These are phyloP conservation scores for Lipophrys pholis DNA, from an alignment of 2,113 vertebrate species.

Conservation along the genomic window DNA sequence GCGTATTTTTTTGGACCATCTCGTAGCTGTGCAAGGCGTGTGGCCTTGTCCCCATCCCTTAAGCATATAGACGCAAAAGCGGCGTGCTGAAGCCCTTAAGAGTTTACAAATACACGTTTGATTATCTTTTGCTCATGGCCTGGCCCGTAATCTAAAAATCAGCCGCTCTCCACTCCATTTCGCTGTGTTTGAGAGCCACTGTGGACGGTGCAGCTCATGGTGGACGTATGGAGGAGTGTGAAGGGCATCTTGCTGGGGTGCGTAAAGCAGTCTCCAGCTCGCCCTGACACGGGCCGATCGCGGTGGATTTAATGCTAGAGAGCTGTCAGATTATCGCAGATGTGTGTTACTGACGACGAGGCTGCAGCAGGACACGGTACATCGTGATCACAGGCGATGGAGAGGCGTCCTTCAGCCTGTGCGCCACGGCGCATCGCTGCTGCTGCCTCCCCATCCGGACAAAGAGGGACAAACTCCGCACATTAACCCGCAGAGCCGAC, in stretches of 20 bases:
- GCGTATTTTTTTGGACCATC: conserved; percentile 5
- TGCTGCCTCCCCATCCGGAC: conserved; percentile 42
- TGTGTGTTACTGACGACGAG: conserved; percentile 25
- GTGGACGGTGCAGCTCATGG: conserved; percentile 18
- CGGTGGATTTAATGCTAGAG: background rate
- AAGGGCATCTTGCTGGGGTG: conserved; percentile 60
- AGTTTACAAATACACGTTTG: background rate
- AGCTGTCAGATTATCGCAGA: background rate
- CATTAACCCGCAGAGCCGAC: background rate
- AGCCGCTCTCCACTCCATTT: background rate
- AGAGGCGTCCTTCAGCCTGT: conserved; percentile 77
- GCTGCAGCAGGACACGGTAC: conserved; percentile 52
- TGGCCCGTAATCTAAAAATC: no score
- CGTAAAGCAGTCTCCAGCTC: background rate
- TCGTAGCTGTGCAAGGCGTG: conserved; percentile 11
- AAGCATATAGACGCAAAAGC: conserved; percentile 10
- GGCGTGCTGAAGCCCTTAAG: background rate
- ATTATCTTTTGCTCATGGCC: no score
- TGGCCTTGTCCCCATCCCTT: conserved; percentile 56
- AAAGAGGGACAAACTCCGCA: conserved; percentile 12
- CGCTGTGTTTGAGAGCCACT: background rate
- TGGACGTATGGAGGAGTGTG: conserved; percentile 33
- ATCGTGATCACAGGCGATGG: conserved; percentile 68
- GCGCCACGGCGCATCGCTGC: conserved; percentile 40
- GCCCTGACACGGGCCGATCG: background rate